These are phyloP conservation scores for Nothocercus nigrocapillus DNA, from an alignment of 2,113 vertebrate genomes.

Conservation along the genomic window DNA sequence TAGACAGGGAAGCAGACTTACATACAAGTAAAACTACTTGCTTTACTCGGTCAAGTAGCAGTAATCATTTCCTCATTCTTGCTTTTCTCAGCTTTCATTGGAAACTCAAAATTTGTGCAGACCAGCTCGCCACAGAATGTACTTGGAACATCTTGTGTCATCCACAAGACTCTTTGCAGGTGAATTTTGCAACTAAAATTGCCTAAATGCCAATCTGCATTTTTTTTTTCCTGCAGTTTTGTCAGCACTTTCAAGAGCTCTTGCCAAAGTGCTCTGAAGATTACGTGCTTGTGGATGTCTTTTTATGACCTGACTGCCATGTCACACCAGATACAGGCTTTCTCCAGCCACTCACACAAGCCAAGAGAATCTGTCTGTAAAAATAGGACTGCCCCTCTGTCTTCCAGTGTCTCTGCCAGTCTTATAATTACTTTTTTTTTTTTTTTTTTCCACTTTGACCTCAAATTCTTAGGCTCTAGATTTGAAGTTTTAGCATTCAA, in stretches of 20 bases:
- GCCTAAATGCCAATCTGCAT: not conserved
- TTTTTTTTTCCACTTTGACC: not conserved
- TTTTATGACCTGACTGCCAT: not conserved
- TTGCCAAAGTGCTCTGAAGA: not conserved
- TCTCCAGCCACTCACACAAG: fast-evolving
- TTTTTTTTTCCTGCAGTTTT: not conserved
- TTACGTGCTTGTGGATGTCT: not conserved
- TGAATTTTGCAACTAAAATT: not conserved
- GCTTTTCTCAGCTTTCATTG: not conserved
- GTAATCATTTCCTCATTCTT: not conserved
- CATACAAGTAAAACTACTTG: not conserved
- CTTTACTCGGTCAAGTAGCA: not conserved
- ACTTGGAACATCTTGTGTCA: not conserved
- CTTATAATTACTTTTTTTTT: not conserved
- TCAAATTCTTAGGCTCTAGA: not conserved
- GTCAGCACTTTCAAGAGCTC: not conserved
- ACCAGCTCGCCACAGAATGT: not conserved
- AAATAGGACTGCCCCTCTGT: fast-evolving
- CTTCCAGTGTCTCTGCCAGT: not conserved
- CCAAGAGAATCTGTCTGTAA: fast-evolving
- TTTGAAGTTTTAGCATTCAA: not conserved
- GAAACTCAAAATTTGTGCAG: not conserved
- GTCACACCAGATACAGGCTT: not conserved
- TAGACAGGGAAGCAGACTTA: not conserved
- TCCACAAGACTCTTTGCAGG: not conserved